phyloP scores from a whole-genome alignment of 2,113 vertebrate genomes.

The Pseudorasbora parva region DNA sequence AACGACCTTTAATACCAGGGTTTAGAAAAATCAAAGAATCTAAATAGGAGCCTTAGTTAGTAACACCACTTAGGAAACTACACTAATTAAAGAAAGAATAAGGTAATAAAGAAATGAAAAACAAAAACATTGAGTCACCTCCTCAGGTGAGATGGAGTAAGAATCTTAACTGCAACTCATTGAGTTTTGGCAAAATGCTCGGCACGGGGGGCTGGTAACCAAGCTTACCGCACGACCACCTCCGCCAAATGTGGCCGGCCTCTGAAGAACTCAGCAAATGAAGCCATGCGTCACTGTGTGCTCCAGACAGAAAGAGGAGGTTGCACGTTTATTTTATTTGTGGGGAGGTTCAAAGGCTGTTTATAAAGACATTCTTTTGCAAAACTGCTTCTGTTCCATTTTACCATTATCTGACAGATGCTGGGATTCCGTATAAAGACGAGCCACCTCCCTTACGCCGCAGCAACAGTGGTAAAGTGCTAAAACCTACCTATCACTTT shows the following conservation, averaged over 20 bases:
- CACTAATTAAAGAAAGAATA: not conserved
- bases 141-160: constrained; percentile 6
- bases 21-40: not conserved
- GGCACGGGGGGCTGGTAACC: constrained; percentile 50
- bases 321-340: constrained; percentile 52
- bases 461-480: not conserved
- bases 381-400: constrained; percentile 54
- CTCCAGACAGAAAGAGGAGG: constrained; percentile 56
- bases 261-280: constrained; percentile 46
- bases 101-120: not conserved
- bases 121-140: not conserved
- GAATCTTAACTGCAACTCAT: not conserved
- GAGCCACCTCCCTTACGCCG: constrained; percentile 31
- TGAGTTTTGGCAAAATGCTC: constrained; percentile 30
- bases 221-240: constrained; percentile 49
- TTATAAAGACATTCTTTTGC: constrained; percentile 59
- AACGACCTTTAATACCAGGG: not conserved
- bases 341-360: constrained; percentile 61
- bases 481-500: not conserved
- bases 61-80: not conserved
- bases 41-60: not conserved
- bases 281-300: constrained; percentile 37
- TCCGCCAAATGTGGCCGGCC: constrained; percentile 52
- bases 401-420: constrained; percentile 55
- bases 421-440: constrained; percentile 43